Percentiles rank a stretch among this genome's conserved stretches.
Evolutionary conservation across 2,113 vertebrate species (phyloP).

Genomic region (Pelvicachromis taeniatus): DNA sequence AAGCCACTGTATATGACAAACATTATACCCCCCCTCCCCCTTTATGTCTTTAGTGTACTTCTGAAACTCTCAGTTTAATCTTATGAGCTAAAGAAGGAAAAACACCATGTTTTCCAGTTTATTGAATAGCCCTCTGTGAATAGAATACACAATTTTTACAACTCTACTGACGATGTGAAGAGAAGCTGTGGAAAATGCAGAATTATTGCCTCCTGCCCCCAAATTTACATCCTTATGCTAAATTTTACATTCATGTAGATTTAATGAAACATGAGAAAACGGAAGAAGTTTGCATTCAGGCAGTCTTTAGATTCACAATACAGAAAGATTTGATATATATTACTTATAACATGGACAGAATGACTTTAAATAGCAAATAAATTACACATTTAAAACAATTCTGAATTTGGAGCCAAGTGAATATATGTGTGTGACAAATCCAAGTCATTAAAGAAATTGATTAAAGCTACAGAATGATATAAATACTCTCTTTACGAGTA

Average conservation of each 20-base stretch:
- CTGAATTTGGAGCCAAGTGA: background rate
- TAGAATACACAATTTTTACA: constrained; percentile 18
- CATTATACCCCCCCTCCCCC: too few species aligned
- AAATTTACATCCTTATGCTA: background rate
- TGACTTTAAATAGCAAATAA: constrained; percentile 1
- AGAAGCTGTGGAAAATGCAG: background rate
- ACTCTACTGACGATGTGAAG: constrained; percentile 14
- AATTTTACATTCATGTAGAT: constrained; percentile 46
- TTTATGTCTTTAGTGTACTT: background rate
- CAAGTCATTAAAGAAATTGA: background rate
- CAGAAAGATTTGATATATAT: background rate
- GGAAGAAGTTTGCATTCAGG: constrained; percentile 2
- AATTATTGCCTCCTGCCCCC: constrained; percentile 5
- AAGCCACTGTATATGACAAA: too few species aligned
- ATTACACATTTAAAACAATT: background rate
- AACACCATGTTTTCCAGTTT: background rate
- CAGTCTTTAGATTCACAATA: background rate
- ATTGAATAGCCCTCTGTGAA: constrained; percentile 43
- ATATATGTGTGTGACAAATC: background rate
- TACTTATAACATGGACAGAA: background rate
- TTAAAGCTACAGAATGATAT: constrained; percentile 13
- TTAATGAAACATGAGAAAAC: background rate
- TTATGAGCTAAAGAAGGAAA: background rate
- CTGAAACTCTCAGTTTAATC: background rate
- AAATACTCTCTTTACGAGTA: background rate